Evolutionary conservation across 2,113 vertebrate species (phyloP), one percentile per base, ranked within the genome.

Genomic region (Malurus alboscapulatus): DNA sequence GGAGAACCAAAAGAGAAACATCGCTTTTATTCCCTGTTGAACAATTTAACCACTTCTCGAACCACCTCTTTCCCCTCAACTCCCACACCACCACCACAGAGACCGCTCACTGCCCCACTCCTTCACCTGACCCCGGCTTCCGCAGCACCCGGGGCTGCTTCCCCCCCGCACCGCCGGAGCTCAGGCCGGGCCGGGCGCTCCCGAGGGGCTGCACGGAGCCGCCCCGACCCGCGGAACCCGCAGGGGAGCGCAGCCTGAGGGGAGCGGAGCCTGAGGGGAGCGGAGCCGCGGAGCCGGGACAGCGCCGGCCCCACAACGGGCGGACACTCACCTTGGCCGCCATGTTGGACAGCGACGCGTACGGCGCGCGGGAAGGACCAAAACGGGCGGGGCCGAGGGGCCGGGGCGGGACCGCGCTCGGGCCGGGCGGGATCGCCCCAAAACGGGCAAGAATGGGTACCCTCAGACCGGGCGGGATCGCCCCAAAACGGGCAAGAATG

Each of bases 21-120:
- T 7, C 8, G n/a, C 4, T 34, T 74, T 32, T 27, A 71, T 10
- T 26, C 5, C 44, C 29, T 5, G 8, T 2, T 26, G 32, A 3
- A 44, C 29, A 26, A 7, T 6, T 30, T 15, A 58, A 44, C 9
- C 36, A 4, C 5, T 0, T 17, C 50, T 7, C 0, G 11, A 74
- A 29, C 0, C 58, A 19, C n/a, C 18, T 40, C 48, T 1, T 78
- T 58, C 26, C 6, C 24, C 54, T 24, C 40, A 9, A 17, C 19
- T 6, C 15, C 79, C 22, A 8, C 50, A 19, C 2, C 9, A 7
- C 5, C 2, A 6, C 5, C 2, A 6, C 47, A 0, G n/a, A 25
- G 12, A 14, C 19, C 38, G 12, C 38, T 4, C 3, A 1, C 6
- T 7, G n/a, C 19, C 59, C n/a, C 3, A 1, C 54, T 32, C 6